These are phyloP conservation scores for Odocoileus hemionus DNA, from an alignment of 2,113 vertebrate species.

Conservation along the genomic window DNA sequence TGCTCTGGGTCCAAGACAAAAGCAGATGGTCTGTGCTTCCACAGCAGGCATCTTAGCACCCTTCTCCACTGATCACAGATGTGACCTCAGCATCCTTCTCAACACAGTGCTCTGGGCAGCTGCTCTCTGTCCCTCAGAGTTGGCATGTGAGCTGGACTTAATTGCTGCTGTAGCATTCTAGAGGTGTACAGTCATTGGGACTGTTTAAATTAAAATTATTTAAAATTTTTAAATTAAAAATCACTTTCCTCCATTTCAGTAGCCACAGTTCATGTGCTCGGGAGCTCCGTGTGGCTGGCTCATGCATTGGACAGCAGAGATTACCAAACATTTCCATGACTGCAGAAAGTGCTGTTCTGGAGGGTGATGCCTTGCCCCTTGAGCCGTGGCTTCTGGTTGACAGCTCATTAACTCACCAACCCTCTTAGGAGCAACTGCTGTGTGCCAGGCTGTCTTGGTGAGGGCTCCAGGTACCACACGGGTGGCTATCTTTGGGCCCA, in stretches of 20 bases:
- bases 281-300: background rate
- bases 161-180: background rate
- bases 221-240: background rate
- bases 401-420: constrained; percentile 18
- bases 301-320: fast-evolving
- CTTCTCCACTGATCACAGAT: fast-evolving
- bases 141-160: fast-evolving
- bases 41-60: fast-evolving
- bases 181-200: background rate
- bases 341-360: background rate
- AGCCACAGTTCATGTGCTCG: background rate
- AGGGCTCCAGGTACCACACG: background rate
- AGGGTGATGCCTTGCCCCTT: background rate
- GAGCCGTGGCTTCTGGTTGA: background rate
- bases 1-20: background rate
- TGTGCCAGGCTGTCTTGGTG: background rate
- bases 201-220: background rate
- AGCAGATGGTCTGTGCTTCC: background rate
- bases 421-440: background rate
- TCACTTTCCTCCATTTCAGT: background rate
- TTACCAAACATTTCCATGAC: background rate
- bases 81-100: background rate
- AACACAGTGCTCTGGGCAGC: background rate
- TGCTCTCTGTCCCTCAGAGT: background rate
- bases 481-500: background rate